Percentiles rank a stretch among this genome's conserved stretches.
These are phyloP conservation scores for Autographa gamma DNA, from an alignment of 2,888 invertebrate species.

Conservation along the genomic window DNA sequence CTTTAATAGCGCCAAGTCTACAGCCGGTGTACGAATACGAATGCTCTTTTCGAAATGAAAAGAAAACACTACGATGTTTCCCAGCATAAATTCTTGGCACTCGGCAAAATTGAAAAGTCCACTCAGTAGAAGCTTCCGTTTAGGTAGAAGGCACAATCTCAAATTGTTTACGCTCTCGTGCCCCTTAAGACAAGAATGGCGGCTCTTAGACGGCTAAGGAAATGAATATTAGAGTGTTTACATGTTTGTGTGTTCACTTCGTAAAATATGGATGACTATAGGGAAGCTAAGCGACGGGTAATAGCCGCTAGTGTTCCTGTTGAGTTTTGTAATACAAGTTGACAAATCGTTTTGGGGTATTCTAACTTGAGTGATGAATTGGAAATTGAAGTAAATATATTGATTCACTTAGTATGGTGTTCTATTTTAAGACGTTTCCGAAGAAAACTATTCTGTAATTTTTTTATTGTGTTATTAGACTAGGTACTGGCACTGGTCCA, in stretches of 20 bases:
- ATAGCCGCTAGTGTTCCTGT: slow-evolving; percentile 31
- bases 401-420: neutral
- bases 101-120: slow-evolving; percentile 86
- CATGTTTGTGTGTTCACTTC: slow-evolving; percentile 51
- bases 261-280: slow-evolving; percentile 33
- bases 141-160: slow-evolving; percentile 77
- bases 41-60: slow-evolving; percentile 84
- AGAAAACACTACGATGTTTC: slow-evolving; percentile 78
- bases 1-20: slow-evolving; percentile 56
- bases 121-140: slow-evolving; percentile 79
- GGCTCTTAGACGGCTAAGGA: slow-evolving; percentile 58
- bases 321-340: slow-evolving; percentile 17
- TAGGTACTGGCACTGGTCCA: no score
- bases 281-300: slow-evolving; percentile 29
- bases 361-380: neutral
- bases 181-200: slow-evolving; percentile 74
- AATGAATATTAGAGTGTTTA: slow-evolving; percentile 62
- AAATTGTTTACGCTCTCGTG: slow-evolving; percentile 81
- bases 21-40: slow-evolving; percentile 59
- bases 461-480: no score
- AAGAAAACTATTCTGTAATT: no score
- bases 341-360: slow-evolving; percentile 5
- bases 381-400: neutral
- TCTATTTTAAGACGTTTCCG: neutral
- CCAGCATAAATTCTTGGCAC: slow-evolving; percentile 81